A percentile compares a stretch with the other conserved stretches of the same genome.
Evolutionary conservation across 1,140 invertebrate genomes (phyloP).

Genomic region (Drosophila pectinifera): DNA sequence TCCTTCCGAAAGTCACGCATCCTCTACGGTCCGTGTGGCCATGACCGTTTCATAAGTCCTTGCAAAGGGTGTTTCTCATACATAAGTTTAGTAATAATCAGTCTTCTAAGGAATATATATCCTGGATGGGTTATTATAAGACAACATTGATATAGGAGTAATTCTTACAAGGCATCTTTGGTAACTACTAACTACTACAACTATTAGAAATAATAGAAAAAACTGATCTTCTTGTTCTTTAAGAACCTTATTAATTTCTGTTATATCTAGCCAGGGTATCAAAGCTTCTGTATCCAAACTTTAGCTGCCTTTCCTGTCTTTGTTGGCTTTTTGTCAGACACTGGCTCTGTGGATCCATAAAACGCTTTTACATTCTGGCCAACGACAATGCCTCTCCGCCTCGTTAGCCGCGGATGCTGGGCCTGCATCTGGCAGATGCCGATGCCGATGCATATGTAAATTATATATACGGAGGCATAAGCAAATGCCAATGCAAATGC

Average conservation of each 20-base stretch:
- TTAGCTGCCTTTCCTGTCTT: not conserved
- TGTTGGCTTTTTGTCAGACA: conserved; percentile 7
- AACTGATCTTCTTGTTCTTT: too few relatives aligned
- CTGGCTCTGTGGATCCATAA: conserved; percentile 48
- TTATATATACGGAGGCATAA: conserved; percentile 49
- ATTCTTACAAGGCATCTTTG: too few relatives aligned
- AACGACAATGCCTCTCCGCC: conserved; percentile 38
- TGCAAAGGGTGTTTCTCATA: not conserved
- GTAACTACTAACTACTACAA: too few relatives aligned
- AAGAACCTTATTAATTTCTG: too few relatives aligned
- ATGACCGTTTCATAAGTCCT: conserved; percentile 4
- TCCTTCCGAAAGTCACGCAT: conserved; percentile 17
- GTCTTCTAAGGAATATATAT: not conserved
- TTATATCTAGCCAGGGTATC: conserved; percentile 4
- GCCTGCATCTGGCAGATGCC: conserved; percentile 58
- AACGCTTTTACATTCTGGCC: conserved; percentile 56
- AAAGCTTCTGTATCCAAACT: not conserved
- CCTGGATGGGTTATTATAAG: too few relatives aligned
- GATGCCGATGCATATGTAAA: conserved; percentile 45
- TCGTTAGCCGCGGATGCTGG: conserved; percentile 27
- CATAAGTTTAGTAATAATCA: not conserved
- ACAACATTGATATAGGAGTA: too few relatives aligned
- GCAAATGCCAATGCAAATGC: conserved; percentile 52
- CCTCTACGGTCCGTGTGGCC: conserved; percentile 22
- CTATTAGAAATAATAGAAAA: too few relatives aligned